Conservation (phyloP, 2,797 vertebrate genomes). For the Coregonus ussuriensis region DNA sequence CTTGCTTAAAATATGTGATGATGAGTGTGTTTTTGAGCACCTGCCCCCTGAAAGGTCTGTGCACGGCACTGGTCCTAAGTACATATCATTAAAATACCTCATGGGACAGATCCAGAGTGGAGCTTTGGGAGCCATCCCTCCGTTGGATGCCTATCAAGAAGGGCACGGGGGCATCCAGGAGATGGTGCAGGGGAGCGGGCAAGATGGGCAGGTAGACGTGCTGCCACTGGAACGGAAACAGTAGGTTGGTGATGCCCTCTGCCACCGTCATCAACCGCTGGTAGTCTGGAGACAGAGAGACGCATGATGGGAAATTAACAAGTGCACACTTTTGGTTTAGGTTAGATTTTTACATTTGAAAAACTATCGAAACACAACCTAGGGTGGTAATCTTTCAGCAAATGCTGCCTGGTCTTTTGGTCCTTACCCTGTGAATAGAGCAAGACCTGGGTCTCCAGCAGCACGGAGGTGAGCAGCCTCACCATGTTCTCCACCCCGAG, state of each 20-base stretch:
- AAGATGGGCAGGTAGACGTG: constrained; percentile 97
- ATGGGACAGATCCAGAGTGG: constrained; percentile 93
- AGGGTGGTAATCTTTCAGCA: not conserved
- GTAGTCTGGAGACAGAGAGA: constrained; percentile 81
- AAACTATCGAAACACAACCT: not conserved
- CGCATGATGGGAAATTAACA: not conserved
- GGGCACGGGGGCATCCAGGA: constrained; percentile 95
- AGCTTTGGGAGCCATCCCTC: constrained; percentile 87
- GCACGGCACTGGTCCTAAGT: no score
- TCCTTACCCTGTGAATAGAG: constrained; percentile 91
- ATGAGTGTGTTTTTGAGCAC: no score
- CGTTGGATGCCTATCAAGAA: constrained; percentile 96
- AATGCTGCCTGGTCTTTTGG: not conserved
- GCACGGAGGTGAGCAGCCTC: constrained; percentile 91
- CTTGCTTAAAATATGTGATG: no score
- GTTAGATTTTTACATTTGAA: no score
- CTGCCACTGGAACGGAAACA: constrained; percentile 99
- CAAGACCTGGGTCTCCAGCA: constrained; percentile 96
- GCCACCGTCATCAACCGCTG: constrained; percentile 96
- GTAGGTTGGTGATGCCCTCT: constrained; percentile 87
- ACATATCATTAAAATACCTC: constrained; percentile 78
- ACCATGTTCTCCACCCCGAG: constrained; percentile 94
- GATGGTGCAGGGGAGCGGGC: constrained; percentile 90
- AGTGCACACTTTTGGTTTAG: not conserved
- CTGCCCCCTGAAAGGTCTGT: no score